phyloP scores from a whole-genome alignment of 1,140 invertebrate species.

The Lepidostoma basale region DNA sequence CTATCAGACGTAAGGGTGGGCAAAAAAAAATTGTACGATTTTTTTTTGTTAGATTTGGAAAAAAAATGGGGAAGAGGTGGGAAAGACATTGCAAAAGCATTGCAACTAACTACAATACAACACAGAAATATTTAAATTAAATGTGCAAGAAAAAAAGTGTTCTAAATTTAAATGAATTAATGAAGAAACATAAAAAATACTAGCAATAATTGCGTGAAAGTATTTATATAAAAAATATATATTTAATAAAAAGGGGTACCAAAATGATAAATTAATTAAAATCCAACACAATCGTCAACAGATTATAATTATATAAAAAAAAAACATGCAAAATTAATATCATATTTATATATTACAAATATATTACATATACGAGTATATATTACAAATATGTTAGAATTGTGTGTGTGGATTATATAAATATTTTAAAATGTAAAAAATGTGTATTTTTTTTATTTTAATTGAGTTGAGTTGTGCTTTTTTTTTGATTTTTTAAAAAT shows the following conservation, averaged over 20 bases:
- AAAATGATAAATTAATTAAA: not conserved
- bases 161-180: conserved; percentile 12
- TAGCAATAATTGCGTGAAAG: not conserved
- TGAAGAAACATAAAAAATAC: not conserved
- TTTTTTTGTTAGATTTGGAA: conserved; percentile 18
- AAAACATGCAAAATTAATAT: conserved; percentile 36
- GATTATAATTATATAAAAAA: conserved; percentile 43
- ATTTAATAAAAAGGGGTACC: not conserved
- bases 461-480: not conserved
- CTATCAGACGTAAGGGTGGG: no score
- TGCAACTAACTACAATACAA: conserved; percentile 41
- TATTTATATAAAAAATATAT: not conserved
- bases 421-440: not conserved
- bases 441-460: not conserved
- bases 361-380: no score
- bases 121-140: conserved; percentile 21
- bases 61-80: not conserved
- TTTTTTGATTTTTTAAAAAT: not conserved
- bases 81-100: conserved; percentile 39
- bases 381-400: not conserved
- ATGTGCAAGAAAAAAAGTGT: conserved; percentile 4
- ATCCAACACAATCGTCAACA: conserved; percentile 44
- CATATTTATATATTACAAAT: not conserved
- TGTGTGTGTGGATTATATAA: not conserved
- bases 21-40: no score